Evolutionary conservation across 2,113 vertebrate species (phyloP), one percentile per base, ranked within the genome.

Genomic region (Microtus ochrogaster): DNA sequence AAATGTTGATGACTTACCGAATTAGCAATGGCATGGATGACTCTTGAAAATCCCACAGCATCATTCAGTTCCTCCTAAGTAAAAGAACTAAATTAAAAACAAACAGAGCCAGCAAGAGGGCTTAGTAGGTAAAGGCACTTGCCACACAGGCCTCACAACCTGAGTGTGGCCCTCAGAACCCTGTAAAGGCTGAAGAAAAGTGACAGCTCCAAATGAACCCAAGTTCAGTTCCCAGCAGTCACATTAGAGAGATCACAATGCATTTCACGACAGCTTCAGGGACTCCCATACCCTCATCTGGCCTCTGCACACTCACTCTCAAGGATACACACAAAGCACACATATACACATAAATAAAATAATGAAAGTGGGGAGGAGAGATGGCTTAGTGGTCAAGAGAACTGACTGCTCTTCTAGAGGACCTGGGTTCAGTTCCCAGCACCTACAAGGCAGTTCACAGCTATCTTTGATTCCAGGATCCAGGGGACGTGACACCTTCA

Each of bases 11-110:
- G 92, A 99, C 99, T 99, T 98, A 99, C 99, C 96, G 99, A 99
- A 98, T 99, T 99, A 28, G 99, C 99, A 98, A 99, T 99, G 91
- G 99, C 99, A 36, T 99, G 99, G 96, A 99, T 97, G 58, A 99
- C 99, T 98, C 99, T 99, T 96, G 99, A 99, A 98, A 99, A 99
- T 28, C 99, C 99, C 2, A 99, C 99, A 0, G 99, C 99, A 89
- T 99, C 99, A 84, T 99, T 99, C 88, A 99, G 96, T 92, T 99
- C 99, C 94, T 99, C 99, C 99, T 99, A 98, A 55, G 96, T 96
- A 22, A 89, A 85, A 94, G 91, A 33, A 76, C 58, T 83, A 63
- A 79, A 63, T 83, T 83, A 85, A 66, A 49, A 13, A 85, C 13
- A 84, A 61, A 33, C 3, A 66, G 61, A 26, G 28, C 26, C 41